phyloP scores from a whole-genome alignment of 2,113 vertebrate genomes.

The Taxidea taxus region DNA sequence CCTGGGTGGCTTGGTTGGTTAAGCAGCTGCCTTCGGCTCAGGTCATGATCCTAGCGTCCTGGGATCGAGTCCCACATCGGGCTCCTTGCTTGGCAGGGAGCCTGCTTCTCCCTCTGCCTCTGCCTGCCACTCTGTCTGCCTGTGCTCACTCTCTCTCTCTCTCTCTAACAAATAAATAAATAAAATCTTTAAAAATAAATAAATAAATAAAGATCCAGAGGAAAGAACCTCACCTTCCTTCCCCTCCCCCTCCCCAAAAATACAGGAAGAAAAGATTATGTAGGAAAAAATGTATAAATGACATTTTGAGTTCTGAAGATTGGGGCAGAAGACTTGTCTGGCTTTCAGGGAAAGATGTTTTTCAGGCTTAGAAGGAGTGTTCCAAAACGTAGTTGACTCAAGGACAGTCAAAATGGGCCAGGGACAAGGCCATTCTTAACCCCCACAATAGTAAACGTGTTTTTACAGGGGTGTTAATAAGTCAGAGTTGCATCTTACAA shows the following conservation, averaged over 20 bases:
- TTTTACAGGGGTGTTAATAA: too few relatives aligned
- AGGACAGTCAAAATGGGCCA: background rate
- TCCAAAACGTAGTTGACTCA: background rate
- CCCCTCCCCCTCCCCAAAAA: background rate
- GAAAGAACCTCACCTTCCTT: background rate
- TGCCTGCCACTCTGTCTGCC: too few relatives aligned
- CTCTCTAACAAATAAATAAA: too few relatives aligned
- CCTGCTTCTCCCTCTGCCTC: too few relatives aligned
- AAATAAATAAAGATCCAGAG: background rate
- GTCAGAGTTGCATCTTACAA: too few relatives aligned
- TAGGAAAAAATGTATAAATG: background rate
- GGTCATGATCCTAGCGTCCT: too few relatives aligned
- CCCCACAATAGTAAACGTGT: background rate
- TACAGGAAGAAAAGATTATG: background rate
- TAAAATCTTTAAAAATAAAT: too few relatives aligned
- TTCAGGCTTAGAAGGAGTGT: background rate
- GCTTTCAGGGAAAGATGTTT: background rate
- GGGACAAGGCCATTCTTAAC: background rate
- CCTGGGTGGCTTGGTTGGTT: too few relatives aligned
- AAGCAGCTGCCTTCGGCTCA: too few relatives aligned
- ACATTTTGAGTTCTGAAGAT: background rate
- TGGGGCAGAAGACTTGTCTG: background rate
- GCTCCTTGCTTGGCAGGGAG: too few relatives aligned
- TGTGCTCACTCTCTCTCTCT: too few relatives aligned
- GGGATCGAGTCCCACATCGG: too few relatives aligned